These are phyloP conservation scores for Anagrus nilaparvatae DNA, from an alignment of 1,140 invertebrate genomes.

Conservation along the genomic window DNA sequence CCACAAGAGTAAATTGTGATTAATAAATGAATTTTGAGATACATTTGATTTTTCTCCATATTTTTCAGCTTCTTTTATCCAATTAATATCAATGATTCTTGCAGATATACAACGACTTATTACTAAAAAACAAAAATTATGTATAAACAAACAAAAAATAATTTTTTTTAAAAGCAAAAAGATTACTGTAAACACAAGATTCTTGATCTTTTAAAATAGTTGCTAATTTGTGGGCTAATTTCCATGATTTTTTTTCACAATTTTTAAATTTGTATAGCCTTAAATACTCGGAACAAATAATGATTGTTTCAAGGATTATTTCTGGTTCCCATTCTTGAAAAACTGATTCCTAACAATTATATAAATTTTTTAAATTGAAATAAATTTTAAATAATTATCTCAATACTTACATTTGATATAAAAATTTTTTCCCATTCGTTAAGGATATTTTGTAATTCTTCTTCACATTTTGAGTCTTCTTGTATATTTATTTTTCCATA, in stretches of 20 bases:
- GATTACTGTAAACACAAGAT: slow-evolving; percentile 24
- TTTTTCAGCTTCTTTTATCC: slow-evolving; percentile 26
- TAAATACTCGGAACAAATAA: slow-evolving; percentile 28
- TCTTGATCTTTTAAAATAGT: slow-evolving; percentile 18
- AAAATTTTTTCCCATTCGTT: slow-evolving; percentile 26
- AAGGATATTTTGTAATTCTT: slow-evolving; percentile 19
- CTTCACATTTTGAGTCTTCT: slow-evolving; percentile 21
- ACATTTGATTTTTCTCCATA: slow-evolving; percentile 15
- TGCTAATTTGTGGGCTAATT: slow-evolving; percentile 24
- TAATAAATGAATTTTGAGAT: no score
- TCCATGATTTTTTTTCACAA: slow-evolving; percentile 26
- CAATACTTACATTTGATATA: slow-evolving; percentile 13
- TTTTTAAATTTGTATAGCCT: slow-evolving; percentile 24
- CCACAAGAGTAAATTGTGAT: slow-evolving; percentile 27
- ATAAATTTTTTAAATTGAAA: slow-evolving; percentile 3
- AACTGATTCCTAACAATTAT: slow-evolving; percentile 15
- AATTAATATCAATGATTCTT: slow-evolving; percentile 24
- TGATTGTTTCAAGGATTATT: slow-evolving; percentile 20
- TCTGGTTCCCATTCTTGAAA: slow-evolving; percentile 18
- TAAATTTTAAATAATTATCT: background rate
- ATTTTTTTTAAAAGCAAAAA: background rate
- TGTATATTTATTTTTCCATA: slow-evolving; percentile 30
- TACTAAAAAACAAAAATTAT: slow-evolving; percentile 20
- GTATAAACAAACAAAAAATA: slow-evolving; percentile 1
- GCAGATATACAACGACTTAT: slow-evolving; percentile 27